Base-by-base conservation (phyloP, 2,797 vertebrate species). In the Falco cherrug region DNA sequence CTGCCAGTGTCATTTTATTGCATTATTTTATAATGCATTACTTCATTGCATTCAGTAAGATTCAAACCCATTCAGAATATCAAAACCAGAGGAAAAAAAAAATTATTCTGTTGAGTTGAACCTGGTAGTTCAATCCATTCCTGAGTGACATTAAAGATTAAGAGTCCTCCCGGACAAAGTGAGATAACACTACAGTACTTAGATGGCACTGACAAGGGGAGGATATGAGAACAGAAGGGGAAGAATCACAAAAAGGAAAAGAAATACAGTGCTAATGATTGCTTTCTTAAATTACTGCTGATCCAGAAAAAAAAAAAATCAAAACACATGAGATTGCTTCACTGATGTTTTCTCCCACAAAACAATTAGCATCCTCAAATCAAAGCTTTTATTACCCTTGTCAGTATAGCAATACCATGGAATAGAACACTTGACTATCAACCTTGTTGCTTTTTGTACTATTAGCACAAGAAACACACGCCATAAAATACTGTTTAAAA, bases 401-500 rank as follows among this genome's bases (percentile, higher is more conserved):
- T 53, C 59, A 53, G 35, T 22, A 21, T 8, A 86, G 26, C 41
- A 69, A 14, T 51, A 70, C 24, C 15, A 71, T 29, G 13, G 60
- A 86, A 65, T 22, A 78, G 93, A 90, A 47, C 41, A 18, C 28
- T n/a, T 41, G 8, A 60, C 18, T 65, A 37, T 47, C 59, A 89
- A 51, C 64, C 76, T 26, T n/a, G 11, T 48, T 71, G 37, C 16
- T 79, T 48, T 64, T 50, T 41, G 24, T 11, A 2, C 25, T 77
- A 67, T 4, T 8, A 91, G 31, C 51, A 64, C 64, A 85, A 86
- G 48, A 85, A 96, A 77, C 63, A 61, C 65, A 82, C 47, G 47
- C 31, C 21, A 84, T 73, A 79, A 95, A 94, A 91, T 31, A 71
- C 45, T 33, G 25, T 59, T 96, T 77, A 88, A 94, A 95, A 96